Percentiles rank a stretch among this genome's conserved stretches.
Evolutionary conservation across 92 coral and sea anemone genomes (phyloP).

Genomic region (Actinernus sp.): DNA sequence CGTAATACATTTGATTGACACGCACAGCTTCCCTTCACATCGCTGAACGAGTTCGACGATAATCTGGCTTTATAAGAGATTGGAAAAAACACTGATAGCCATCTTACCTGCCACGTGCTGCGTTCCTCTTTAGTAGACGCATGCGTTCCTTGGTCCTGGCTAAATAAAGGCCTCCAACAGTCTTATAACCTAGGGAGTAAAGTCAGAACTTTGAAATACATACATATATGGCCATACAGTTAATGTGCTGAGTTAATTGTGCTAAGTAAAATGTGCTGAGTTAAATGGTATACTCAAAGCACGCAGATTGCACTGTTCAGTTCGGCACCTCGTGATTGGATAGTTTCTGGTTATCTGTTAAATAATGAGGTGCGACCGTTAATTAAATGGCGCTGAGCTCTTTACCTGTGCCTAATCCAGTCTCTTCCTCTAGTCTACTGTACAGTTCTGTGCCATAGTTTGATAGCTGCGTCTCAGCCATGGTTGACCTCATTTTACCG

Average conservation of each 20-base stretch:
- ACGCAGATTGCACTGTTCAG: too few relatives aligned
- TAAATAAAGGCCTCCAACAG: conserved; percentile 78
- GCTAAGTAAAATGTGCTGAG: too few relatives aligned
- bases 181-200: conserved; percentile 95
- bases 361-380: not conserved
- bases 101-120: conserved; percentile 71
- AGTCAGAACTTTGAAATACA: too few relatives aligned
- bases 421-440: conserved; percentile 80
- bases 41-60: too few relatives aligned
- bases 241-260: too few relatives aligned
- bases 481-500: conserved; percentile 76
- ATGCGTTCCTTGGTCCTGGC: conserved; percentile 86
- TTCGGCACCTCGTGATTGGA: too few relatives aligned
- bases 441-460: conserved; percentile 80
- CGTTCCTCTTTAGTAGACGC: conserved; percentile 59
- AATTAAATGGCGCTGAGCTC: too few relatives aligned
- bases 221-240: too few relatives aligned
- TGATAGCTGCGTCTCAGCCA: conserved; percentile 76
- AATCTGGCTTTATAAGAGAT: not conserved
- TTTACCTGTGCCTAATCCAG: conserved; percentile 95
- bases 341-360: not conserved
- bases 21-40: too few relatives aligned
- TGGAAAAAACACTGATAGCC: not conserved
- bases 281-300: too few relatives aligned
- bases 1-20: too few relatives aligned